A percentile compares a stretch with the other conserved stretches of the same genome.
Evolutionary conservation across 2,797 vertebrate genomes (phyloP).

Genomic region (Tragopan temminckii): DNA sequence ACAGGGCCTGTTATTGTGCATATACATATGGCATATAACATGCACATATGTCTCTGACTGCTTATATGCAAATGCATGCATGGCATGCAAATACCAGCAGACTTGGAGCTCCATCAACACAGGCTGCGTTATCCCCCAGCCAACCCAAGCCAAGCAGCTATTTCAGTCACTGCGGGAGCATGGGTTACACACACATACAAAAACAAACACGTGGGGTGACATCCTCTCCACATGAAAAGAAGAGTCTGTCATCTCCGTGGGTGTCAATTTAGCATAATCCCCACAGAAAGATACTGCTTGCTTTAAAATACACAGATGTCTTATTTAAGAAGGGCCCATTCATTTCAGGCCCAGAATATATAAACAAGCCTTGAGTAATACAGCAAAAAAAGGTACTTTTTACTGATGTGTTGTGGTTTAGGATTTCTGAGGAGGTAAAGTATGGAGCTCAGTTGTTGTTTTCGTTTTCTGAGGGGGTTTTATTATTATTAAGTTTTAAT

Average conservation of each 20-base stretch:
- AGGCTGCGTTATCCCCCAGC: neutral
- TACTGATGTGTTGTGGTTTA: slow-evolving; percentile 68
- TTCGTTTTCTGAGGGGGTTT: slow-evolving; percentile 46
- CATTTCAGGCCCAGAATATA: slow-evolving; percentile 53
- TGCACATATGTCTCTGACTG: rapidly evolving
- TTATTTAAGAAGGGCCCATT: slow-evolving; percentile 38
- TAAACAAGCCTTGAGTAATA: slow-evolving; percentile 60
- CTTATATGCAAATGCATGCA: neutral
- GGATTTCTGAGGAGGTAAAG: slow-evolving; percentile 59
- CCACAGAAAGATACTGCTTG: slow-evolving; percentile 21
- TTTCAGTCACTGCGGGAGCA: slow-evolving; percentile 41
- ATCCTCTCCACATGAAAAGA: slow-evolving; percentile 69
- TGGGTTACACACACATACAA: neutral
- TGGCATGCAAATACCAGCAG: neutral
- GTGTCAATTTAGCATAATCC: slow-evolving; percentile 61
- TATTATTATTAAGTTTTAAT: slow-evolving; percentile 38
- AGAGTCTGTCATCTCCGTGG: slow-evolving; percentile 2
- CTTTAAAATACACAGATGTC: slow-evolving; percentile 46
- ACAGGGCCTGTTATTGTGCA: neutral
- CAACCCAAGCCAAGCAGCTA: slow-evolving; percentile 1
- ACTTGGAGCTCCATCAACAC: neutral
- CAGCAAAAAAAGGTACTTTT: slow-evolving; percentile 65
- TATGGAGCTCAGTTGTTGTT: slow-evolving; percentile 57
- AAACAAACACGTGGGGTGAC: slow-evolving; percentile 55
- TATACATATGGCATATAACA: rapidly evolving